Conservation (phyloP, 2,113 vertebrate species). For the Salvelinus sp. region DNA sequence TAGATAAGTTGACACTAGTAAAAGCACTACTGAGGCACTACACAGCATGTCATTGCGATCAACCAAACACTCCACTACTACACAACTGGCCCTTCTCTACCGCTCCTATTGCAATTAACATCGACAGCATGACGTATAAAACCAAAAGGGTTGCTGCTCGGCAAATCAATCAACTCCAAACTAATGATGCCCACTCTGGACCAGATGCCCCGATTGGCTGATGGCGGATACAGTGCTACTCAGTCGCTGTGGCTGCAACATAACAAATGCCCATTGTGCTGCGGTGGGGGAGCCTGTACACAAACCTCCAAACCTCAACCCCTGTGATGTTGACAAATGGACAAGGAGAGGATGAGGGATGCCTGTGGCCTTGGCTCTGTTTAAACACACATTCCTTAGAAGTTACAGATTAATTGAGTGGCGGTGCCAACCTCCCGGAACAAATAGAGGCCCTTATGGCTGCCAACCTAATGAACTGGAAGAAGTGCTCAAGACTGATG, state of each 20-base stretch:
- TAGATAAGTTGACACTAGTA: too few relatives aligned
- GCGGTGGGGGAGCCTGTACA: constrained; percentile 32
- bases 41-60: neutral
- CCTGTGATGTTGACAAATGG: constrained; percentile 51
- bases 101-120: constrained; percentile 45
- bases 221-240: constrained; percentile 51
- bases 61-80: constrained; percentile 12
- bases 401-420: constrained; percentile 49
- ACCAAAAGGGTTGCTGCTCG: constrained; percentile 42
- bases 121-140: constrained; percentile 58
- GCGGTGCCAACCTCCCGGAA: constrained; percentile 33
- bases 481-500: constrained; percentile 45
- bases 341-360: constrained; percentile 46
- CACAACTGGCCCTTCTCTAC: constrained; percentile 27
- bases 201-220: constrained; percentile 47
- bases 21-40: too few relatives aligned
- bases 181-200: constrained; percentile 46
- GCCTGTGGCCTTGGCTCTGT: constrained; percentile 17
- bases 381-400: constrained; percentile 55
- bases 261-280: constrained; percentile 35
- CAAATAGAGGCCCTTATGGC: constrained; percentile 31
- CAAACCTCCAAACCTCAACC: constrained; percentile 30
- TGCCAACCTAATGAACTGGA: constrained; percentile 29
- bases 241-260: constrained; percentile 30
- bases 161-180: constrained; percentile 62